Evolutionary conservation across 2,797 vertebrate species (phyloP).

Genomic region (Balearica regulorum): DNA sequence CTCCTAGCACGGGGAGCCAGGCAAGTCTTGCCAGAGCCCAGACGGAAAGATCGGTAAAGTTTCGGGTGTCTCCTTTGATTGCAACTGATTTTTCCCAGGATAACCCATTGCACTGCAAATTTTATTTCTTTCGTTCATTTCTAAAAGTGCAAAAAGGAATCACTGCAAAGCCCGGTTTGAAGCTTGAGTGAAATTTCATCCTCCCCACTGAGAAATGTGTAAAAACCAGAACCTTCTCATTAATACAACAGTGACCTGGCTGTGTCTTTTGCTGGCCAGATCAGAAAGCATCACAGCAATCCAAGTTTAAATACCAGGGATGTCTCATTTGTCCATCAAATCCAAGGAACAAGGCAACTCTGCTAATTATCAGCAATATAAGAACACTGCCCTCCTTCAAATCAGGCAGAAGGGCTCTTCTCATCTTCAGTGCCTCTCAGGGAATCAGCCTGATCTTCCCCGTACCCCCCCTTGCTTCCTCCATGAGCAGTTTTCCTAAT

Average conservation of each 20-base stretch:
- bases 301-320: neutral
- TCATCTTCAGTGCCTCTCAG: neutral
- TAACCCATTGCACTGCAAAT: neutral
- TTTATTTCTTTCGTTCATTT: neutral
- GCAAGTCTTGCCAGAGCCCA: neutral
- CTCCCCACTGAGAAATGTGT: neutral
- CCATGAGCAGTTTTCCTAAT: neutral
- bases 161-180: neutral
- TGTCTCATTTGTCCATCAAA: conserved; percentile 6
- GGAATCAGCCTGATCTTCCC: neutral
- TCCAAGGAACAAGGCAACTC: neutral
- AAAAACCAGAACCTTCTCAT: conserved; percentile 2
- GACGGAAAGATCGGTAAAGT: neutral
- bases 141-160: neutral
- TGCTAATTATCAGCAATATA: neutral
- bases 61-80: neutral
- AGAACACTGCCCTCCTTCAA: neutral
- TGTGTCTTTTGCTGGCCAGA: neutral
- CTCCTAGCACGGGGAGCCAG: neutral
- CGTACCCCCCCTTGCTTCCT: neutral
- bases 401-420: conserved; percentile 11
- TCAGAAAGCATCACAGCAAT: neutral
- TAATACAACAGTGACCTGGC: neutral
- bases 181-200: neutral
- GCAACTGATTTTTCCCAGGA: neutral